Conservation (phyloP, 2,113 vertebrate genomes). For the Megaceryle torquata region DNA sequence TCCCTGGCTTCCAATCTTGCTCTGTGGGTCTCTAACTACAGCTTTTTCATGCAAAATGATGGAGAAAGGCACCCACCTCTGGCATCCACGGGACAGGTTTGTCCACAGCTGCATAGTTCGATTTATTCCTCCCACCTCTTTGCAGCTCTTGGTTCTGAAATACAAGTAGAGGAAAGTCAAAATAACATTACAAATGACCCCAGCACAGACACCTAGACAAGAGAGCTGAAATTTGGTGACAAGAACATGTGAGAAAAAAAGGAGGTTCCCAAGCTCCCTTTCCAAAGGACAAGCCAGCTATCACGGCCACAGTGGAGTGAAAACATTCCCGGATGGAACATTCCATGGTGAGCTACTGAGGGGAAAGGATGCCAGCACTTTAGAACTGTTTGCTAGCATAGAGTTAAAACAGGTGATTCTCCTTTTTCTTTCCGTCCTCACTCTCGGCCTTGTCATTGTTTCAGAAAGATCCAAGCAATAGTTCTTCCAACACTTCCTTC, state of each 20-base stretch:
- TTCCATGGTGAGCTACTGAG: neutral
- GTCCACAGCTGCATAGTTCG: neutral
- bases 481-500: neutral
- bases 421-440: neutral
- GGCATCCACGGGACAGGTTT: conserved; percentile 18
- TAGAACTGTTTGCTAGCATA: neutral
- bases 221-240: neutral
- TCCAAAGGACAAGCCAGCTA: neutral
- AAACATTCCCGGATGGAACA: neutral
- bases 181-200: neutral
- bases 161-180: neutral
- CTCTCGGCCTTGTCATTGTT: neutral
- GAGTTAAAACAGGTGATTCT: neutral
- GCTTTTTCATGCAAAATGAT: neutral
- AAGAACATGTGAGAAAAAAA: neutral
- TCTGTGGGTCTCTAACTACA: neutral
- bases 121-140: conserved; percentile 6
- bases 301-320: neutral
- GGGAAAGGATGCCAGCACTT: neutral
- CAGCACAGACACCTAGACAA: neutral
- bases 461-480: neutral
- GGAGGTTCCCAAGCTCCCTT: neutral
- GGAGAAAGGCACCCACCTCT: conserved; percentile 47
- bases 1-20: neutral
- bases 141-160: conserved; percentile 36